These are phyloP conservation scores for Laticauda colubrina DNA, from an alignment of 2,113 vertebrate species.

Conservation along the genomic window DNA sequence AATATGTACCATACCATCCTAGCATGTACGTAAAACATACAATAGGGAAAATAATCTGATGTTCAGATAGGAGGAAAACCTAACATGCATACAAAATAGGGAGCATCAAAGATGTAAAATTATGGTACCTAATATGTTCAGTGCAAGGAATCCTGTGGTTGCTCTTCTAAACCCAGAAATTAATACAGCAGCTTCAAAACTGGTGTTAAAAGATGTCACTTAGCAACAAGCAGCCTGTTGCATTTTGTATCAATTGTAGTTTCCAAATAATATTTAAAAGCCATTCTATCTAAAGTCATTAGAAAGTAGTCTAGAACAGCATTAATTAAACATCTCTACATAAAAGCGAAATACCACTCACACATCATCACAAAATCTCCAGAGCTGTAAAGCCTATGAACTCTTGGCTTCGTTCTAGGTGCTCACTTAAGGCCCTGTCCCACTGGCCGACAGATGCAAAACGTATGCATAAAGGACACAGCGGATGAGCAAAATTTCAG, in stretches of 20 bases:
- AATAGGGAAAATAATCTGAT: not conserved
- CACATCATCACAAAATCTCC: too few relatives aligned
- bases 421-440: too few relatives aligned
- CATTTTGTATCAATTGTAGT: not conserved
- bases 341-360: too few relatives aligned
- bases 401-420: too few relatives aligned
- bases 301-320: not conserved
- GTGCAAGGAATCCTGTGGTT: not conserved
- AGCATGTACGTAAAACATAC: not conserved
- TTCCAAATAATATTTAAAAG: not conserved
- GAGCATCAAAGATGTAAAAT: not conserved
- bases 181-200: not conserved
- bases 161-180: not conserved
- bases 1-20: not conserved
- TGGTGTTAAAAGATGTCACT: not conserved
- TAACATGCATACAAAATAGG: not conserved
- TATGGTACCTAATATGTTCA: not conserved
- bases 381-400: too few relatives aligned
- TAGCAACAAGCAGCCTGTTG: not conserved
- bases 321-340: not conserved
- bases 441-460: too few relatives aligned
- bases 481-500: too few relatives aligned
- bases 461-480: too few relatives aligned
- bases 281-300: not conserved
- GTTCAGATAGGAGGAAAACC: not conserved